phyloP scores from a whole-genome alignment of 2,888 invertebrate genomes.

The Orthosia gracilis region DNA sequence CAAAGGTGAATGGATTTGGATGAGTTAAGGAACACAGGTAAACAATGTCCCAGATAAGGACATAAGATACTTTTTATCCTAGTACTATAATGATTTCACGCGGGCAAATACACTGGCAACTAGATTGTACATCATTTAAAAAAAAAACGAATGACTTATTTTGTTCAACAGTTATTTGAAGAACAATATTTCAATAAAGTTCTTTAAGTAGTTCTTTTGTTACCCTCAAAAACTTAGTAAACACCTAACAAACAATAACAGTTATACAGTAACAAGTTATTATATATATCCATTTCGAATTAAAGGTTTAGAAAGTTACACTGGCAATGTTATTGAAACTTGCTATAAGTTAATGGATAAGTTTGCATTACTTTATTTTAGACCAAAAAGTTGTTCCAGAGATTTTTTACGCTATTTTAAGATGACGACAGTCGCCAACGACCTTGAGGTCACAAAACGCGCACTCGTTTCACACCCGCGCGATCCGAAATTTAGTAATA shows the following conservation, averaged over 20 bases:
- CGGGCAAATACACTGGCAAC: neutral
- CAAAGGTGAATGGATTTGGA: neutral
- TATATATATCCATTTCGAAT: neutral
- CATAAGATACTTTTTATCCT: neutral
- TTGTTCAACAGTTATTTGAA: neutral
- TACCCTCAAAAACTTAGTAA: conserved; percentile 1
- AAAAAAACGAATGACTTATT: neutral
- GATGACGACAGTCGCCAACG: neutral
- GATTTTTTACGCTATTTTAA: neutral
- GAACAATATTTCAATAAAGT: neutral
- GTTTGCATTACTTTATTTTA: neutral
- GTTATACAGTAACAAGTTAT: neutral
- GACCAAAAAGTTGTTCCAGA: neutral
- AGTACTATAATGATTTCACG: neutral
- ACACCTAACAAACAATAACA: neutral
- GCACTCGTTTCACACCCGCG: no score
- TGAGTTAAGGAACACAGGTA: neutral
- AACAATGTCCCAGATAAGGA: neutral
- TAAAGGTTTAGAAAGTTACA: conserved; percentile 15
- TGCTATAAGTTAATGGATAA: no score
- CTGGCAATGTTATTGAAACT: neutral
- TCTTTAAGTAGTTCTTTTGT: neutral
- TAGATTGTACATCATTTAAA: neutral
- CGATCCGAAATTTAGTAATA: no score
- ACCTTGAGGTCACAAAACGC: no score